Percentiles rank a stretch among this genome's conserved stretches.
phyloP scores from a whole-genome alignment of 2,113 vertebrate species.

The Hiodon tergisus region DNA sequence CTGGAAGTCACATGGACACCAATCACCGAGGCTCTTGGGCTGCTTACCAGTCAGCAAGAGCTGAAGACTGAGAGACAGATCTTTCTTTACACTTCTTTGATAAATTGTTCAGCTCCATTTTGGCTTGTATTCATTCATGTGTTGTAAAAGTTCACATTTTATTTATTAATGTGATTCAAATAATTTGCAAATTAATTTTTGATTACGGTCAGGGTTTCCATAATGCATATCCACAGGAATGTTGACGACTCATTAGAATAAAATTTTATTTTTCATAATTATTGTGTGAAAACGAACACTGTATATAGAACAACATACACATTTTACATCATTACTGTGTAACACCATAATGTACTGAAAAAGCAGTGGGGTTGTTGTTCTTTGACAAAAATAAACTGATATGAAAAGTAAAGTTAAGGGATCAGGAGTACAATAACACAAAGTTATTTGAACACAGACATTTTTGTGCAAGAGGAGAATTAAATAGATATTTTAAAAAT shows the following conservation, averaged over 20 bases:
- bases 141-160: too few species aligned
- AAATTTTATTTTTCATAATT: constrained; percentile 66
- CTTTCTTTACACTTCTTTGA: background rate
- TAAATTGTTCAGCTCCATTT: background rate
- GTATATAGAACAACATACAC: constrained; percentile 62
- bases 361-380: constrained; percentile 56
- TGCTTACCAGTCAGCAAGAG: too few species aligned
- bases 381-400: constrained; percentile 60
- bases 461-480: constrained; percentile 65
- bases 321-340: constrained; percentile 62
- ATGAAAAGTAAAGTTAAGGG: constrained; percentile 76
- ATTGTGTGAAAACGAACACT: constrained; percentile 66
- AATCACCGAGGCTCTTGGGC: too few species aligned
- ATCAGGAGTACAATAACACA: constrained; percentile 54
- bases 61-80: too few species aligned
- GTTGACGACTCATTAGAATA: constrained; percentile 36
- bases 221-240: background rate
- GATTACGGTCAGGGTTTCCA: background rate
- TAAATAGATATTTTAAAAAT: constrained; percentile 55
- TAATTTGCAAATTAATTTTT: background rate
- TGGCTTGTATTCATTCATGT: background rate
- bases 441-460: constrained; percentile 65
- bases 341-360: constrained; percentile 61
- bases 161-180: background rate
- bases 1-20: too few species aligned